Evolutionary conservation across 2,888 invertebrate species (phyloP).

Genomic region (Polia nebulosa): DNA sequence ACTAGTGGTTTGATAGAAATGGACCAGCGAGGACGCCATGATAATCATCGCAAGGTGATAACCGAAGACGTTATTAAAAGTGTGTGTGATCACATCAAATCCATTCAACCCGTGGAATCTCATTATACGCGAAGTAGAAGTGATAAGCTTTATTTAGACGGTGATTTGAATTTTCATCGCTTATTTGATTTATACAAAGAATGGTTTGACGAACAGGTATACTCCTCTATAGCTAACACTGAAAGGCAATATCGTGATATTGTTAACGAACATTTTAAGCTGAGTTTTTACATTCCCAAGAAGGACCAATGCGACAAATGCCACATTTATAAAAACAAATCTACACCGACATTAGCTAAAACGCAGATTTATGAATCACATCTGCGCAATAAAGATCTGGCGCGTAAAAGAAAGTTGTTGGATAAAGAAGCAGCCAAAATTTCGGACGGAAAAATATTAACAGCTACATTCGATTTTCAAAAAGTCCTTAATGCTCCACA

Average conservation of each 20-base stretch:
- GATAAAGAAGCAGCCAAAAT: background rate
- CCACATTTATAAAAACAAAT: background rate
- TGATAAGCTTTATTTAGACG: constrained; percentile 1
- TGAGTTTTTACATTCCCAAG: no score
- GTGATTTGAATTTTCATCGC: no score
- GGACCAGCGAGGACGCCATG: background rate
- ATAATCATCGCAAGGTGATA: background rate
- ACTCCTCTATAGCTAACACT: no score
- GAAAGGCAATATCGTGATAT: background rate
- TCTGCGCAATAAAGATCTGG: background rate
- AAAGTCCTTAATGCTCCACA: background rate
- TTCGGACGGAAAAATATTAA: background rate
- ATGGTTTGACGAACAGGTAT: no score
- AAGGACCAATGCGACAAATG: no score
- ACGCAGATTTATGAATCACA: background rate
- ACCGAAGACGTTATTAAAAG: constrained; percentile 14
- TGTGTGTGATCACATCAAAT: background rate
- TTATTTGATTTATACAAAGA: no score
- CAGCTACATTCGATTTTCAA: background rate
- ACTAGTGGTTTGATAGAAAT: constrained; percentile 5
- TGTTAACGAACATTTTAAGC: background rate
- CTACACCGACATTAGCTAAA: constrained; percentile 2
- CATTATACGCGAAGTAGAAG: background rate
- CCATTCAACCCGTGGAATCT: constrained; percentile 1
- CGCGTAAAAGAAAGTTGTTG: background rate